Conservation (phyloP, 2,888 invertebrate genomes). For the Suillia variegata region DNA sequence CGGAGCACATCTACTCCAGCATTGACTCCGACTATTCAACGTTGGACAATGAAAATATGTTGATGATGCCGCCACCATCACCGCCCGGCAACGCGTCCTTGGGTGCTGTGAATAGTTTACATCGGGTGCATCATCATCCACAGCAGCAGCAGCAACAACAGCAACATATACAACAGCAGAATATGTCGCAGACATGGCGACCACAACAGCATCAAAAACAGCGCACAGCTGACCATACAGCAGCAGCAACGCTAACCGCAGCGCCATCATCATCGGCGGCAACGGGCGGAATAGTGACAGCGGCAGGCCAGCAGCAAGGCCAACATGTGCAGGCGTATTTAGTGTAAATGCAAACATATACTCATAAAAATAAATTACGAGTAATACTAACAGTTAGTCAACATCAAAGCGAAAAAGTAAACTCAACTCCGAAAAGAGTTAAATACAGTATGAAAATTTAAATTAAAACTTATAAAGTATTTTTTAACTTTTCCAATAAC, state of each 20-base stretch:
- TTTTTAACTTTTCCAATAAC: no score
- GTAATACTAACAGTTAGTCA: no score
- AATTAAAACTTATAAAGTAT: no score
- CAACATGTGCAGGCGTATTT: conserved; percentile 62
- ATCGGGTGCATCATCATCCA: conserved; percentile 37
- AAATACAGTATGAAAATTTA: no score
- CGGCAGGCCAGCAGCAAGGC: conserved; percentile 56
- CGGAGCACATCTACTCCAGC: conserved; percentile 88
- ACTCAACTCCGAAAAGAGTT: not conserved
- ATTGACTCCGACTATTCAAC: conserved; percentile 82
- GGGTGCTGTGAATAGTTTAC: conserved; percentile 31
- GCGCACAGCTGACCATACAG: conserved; percentile 43
- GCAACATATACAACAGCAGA: conserved; percentile 37
- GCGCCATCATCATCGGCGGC: conserved; percentile 35
- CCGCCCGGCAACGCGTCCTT: conserved; percentile 30
- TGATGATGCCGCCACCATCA: conserved; percentile 52
- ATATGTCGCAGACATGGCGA: conserved; percentile 63
- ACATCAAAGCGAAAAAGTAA: not conserved
- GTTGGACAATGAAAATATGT: conserved; percentile 60
- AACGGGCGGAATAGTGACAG: conserved; percentile 34
- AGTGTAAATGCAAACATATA: conserved; percentile 45
- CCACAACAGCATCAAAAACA: conserved; percentile 58
- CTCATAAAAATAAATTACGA: no score
- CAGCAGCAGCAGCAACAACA: conserved; percentile 35
- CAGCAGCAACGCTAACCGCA: conserved; percentile 13